A percentile compares a stretch with the other conserved stretches of the same genome.
Evolutionary conservation across 2,113 vertebrate genomes (phyloP).

Genomic region (Hyla sarda): DNA sequence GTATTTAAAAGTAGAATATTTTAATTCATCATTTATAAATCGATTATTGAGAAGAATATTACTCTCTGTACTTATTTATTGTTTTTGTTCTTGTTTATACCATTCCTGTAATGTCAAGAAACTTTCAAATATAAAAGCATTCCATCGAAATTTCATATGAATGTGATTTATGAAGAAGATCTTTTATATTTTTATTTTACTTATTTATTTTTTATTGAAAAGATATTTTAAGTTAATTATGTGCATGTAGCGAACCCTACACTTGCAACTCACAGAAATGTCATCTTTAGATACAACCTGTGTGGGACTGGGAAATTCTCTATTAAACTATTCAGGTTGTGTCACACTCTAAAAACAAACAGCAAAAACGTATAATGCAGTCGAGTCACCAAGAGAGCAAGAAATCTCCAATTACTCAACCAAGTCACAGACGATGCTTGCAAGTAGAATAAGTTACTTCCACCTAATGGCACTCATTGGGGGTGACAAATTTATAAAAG

Average conservation of each 20-base stretch:
- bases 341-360: constrained; percentile 72
- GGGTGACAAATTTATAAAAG: constrained; percentile 77
- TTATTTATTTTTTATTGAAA: too few relatives aligned
- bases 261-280: constrained; percentile 17
- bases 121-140: background rate
- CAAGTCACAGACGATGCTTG: constrained; percentile 71
- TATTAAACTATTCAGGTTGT: constrained; percentile 66
- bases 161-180: background rate
- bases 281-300: constrained; percentile 74
- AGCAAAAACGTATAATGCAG: constrained; percentile 71
- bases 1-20: background rate
- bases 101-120: background rate
- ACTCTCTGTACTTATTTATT: background rate
- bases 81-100: background rate
- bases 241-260: too few relatives aligned
- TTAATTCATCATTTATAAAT: background rate
- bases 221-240: background rate
- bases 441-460: constrained; percentile 68
- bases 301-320: constrained; percentile 67
- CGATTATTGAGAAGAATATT: background rate
- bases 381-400: constrained; percentile 67
- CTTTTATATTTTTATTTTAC: too few relatives aligned
- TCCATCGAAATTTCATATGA: background rate
- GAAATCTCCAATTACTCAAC: constrained; percentile 78
- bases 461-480: constrained; percentile 75